phyloP scores from a whole-genome alignment of 1,140 invertebrate genomes.

The Sitodiplosis mosellana region DNA sequence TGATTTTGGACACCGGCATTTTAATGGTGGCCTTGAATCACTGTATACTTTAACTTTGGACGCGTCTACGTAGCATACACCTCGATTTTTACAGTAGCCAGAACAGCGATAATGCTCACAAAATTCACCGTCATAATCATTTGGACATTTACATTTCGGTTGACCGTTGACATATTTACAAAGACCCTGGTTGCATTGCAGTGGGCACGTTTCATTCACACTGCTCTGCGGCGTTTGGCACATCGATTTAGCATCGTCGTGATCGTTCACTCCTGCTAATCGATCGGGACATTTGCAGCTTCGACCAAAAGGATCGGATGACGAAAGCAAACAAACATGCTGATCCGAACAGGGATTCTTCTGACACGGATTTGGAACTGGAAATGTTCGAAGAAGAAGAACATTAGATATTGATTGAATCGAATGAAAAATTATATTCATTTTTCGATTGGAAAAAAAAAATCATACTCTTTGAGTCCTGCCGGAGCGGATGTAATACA shows the following conservation, averaged over 20 bases:
- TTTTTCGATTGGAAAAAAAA: too few relatives aligned
- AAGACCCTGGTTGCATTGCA: slow-evolving; percentile 28
- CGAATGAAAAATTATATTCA: neutral
- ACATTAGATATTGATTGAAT: neutral
- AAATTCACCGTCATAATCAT: slow-evolving; percentile 35
- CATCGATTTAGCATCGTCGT: too few relatives aligned
- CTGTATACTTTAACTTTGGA: neutral
- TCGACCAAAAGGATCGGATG: slow-evolving; percentile 18
- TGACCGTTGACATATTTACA: slow-evolving; percentile 30
- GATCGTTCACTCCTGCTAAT: slow-evolving; percentile 12
- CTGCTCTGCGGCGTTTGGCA: neutral
- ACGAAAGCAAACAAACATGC: slow-evolving; percentile 35
- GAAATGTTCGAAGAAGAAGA: slow-evolving; percentile 4
- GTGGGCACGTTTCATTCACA: slow-evolving; percentile 22
- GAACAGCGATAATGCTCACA: slow-evolving; percentile 46
- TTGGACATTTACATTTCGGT: slow-evolving; percentile 35
- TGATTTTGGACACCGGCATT: slow-evolving; percentile 40
- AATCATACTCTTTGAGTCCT: slow-evolving; percentile 32
- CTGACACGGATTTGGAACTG: slow-evolving; percentile 26
- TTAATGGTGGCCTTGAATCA: slow-evolving; percentile 13
- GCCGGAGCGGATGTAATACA: slow-evolving; percentile 47
- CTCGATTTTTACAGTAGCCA: slow-evolving; percentile 41
- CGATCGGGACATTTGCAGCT: slow-evolving; percentile 50
- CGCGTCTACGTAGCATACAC: slow-evolving; percentile 29
- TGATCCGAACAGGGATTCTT: slow-evolving; percentile 31